Percentiles rank a stretch among this genome's conserved stretches.
These are phyloP conservation scores for Heliconius eleuchia DNA, from an alignment of 1,140 invertebrate genomes.

Conservation along the genomic window DNA sequence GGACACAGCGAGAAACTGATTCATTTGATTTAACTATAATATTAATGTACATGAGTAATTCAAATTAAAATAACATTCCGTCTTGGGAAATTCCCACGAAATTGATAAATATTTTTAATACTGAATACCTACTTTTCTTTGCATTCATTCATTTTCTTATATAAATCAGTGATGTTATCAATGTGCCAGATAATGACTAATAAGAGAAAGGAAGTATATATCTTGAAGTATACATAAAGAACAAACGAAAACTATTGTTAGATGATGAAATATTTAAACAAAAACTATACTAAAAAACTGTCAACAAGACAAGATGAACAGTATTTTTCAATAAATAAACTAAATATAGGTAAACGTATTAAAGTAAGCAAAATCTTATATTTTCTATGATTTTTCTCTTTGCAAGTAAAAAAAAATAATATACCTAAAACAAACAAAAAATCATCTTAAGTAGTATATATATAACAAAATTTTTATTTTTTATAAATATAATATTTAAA, in stretches of 20 bases:
- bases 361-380: no score
- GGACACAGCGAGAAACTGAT: no score
- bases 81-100: constrained; percentile 18
- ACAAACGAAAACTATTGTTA: neutral
- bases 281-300: neutral
- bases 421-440: neutral
- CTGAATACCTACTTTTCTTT: neutral
- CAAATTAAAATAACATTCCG: neutral
- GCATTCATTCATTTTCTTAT: constrained; percentile 10
- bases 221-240: constrained; percentile 32
- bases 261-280: neutral
- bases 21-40: neutral
- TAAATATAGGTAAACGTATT: no score
- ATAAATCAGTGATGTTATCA: constrained; percentile 35
- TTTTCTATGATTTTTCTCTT: no score
- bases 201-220: constrained; percentile 26
- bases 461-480: no score
- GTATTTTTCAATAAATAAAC: no score
- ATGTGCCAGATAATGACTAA: constrained; percentile 15
- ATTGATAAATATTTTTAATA: neutral
- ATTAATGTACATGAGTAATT: neutral
- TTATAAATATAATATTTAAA: neutral
- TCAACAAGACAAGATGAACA: no score
- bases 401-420: no score
- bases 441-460: neutral